Base-by-base conservation (phyloP, 1,140 invertebrate species). In the Eubasilissa regina region DNA sequence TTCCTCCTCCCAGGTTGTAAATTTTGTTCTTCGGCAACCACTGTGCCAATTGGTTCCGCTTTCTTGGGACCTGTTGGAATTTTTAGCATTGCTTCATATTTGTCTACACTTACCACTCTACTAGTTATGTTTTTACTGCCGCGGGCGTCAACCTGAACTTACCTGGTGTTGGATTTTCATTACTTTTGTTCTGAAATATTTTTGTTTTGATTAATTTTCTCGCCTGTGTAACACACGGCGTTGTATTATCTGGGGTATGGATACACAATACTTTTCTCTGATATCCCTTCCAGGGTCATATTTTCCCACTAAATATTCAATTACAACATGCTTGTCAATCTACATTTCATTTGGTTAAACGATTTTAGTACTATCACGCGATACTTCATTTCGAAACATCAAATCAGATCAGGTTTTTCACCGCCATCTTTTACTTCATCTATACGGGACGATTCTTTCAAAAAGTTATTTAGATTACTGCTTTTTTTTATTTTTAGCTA, bases 31-130 rank as follows among this genome's bases (percentile, higher is more conserved):
- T 77, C 78, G 75, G 78, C 75, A 80, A 58, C 78, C 35, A 85
- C 84, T 87, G 88, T 89, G 86, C 89, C 89, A 89, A 89, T 89
- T 89, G 88, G 88, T 89, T 89, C 88, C 87, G 85, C 82, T 81
- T 78, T 81, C 83, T 84, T 84, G 87, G 88, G 87, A 87, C 86
- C 87, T 84, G 87, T 87, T 86, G 87, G 86, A 86, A 35, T 84
- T 64, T 64, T 80, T 78, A 82, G 64, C 80, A 79, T 58, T 45
- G 81, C 81, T 82, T 82, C 55, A 62, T 60, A 60, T 75, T 75
- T 78, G 70, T 78, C 73, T 62, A 55, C 77, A 51, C 79, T 21
- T 70, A 70, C 43, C 12, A 35, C 25, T 73, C 51, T 73, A 77
- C 56, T 73, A 68, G 75, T 70, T 17, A 72, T 47, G 56, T 21